These are phyloP conservation scores for Maconellicoccus hirsutus DNA, from an alignment of 1,140 invertebrate species.

Conservation along the genomic window DNA sequence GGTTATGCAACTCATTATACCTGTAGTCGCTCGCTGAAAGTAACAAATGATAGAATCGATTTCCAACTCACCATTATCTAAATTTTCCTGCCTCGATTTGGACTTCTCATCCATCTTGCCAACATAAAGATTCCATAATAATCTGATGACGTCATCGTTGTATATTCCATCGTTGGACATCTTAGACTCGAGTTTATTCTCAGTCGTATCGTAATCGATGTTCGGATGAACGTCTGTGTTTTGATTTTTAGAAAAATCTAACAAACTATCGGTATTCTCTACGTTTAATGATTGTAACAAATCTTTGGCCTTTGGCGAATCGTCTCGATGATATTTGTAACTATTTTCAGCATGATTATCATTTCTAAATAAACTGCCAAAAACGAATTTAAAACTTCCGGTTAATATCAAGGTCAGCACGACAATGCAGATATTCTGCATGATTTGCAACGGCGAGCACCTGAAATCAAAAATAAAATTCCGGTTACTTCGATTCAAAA, in stretches of 20 bases:
- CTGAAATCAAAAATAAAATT: neutral
- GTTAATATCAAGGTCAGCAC: neutral
- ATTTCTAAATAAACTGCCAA: neutral
- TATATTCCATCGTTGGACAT: neutral
- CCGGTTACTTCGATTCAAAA: no score
- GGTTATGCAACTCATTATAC: no score
- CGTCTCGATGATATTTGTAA: neutral
- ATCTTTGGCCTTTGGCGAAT: neutral
- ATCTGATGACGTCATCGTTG: neutral
- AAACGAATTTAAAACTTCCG: neutral
- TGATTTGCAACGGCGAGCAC: neutral
- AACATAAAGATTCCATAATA: neutral
- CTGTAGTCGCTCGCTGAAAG: no score
- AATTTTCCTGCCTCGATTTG: neutral
- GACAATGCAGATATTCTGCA: slow-evolving; percentile 3
- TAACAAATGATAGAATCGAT: no score
- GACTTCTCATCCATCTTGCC: neutral
- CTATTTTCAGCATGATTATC: neutral
- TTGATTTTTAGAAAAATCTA: neutral
- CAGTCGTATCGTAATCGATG: neutral
- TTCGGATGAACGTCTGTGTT: neutral
- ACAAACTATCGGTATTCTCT: neutral
- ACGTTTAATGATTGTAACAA: neutral
- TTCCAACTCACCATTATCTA: neutral
- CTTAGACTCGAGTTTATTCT: neutral